These are phyloP conservation scores for Drosophila aldrichi DNA, from an alignment of 2,888 invertebrate species.

Conservation along the genomic window DNA sequence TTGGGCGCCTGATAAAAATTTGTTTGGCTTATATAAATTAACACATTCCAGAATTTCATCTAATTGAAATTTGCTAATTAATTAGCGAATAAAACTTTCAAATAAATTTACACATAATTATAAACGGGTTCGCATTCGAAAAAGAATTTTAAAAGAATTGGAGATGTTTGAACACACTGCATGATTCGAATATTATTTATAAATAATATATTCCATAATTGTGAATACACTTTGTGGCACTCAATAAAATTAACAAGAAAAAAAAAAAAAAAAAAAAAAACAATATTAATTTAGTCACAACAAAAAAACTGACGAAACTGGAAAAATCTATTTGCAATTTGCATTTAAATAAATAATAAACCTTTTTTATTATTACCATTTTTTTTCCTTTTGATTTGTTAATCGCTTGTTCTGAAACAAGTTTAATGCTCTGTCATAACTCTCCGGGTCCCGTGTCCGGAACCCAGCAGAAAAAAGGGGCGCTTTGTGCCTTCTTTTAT, in stretches of 20 bases:
- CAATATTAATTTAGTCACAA: constrained; percentile 13
- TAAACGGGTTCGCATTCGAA: constrained; percentile 61
- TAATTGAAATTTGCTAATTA: constrained; percentile 52
- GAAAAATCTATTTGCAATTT: constrained; percentile 66
- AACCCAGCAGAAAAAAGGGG: constrained; percentile 53
- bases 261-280: constrained; percentile 20
- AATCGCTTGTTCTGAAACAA: constrained; percentile 56
- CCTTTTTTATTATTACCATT: constrained; percentile 42
- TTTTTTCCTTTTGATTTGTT: constrained; percentile 32
- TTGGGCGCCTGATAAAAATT: constrained; percentile 2
- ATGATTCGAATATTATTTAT: constrained; percentile 64
- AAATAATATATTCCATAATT: constrained; percentile 45
- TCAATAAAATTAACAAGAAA: constrained; percentile 24
- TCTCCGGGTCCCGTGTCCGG: constrained; percentile 44
- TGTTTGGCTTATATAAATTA: constrained; percentile 30
- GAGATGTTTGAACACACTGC: constrained; percentile 57
- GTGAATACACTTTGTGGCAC: constrained; percentile 45
- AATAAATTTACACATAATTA: constrained; percentile 68
- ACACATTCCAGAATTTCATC: constrained; percentile 8
- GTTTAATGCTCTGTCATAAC: constrained; percentile 58
- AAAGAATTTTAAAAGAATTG: background rate
- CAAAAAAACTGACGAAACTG: constrained; percentile 50
- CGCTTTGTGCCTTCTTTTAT: constrained; percentile 49
- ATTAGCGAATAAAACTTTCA: constrained; percentile 59
- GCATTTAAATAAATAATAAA: constrained; percentile 61